phyloP scores from a whole-genome alignment of 2,797 vertebrate genomes.

The Prionace glauca region DNA sequence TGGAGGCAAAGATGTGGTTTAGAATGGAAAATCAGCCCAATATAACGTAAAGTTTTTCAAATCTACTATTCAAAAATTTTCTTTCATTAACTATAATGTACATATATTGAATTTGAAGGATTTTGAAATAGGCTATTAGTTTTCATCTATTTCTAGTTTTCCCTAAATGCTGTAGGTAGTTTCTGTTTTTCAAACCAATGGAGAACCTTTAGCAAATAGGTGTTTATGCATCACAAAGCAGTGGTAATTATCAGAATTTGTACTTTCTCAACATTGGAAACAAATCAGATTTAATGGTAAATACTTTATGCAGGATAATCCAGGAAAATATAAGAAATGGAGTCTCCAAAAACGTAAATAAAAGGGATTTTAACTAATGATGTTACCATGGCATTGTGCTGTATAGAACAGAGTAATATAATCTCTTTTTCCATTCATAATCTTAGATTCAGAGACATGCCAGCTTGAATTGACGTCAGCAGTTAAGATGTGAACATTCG shows the following conservation, averaged over 20 bases:
- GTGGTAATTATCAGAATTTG: neutral
- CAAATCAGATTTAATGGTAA: neutral
- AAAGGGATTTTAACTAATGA: neutral
- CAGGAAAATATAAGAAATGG: neutral
- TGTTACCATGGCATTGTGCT: neutral
- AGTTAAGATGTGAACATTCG: constrained; percentile 43
- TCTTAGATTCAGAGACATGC: constrained; percentile 43
- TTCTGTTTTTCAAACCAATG: neutral
- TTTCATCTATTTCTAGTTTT: neutral
- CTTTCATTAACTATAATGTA: too few relatives aligned
- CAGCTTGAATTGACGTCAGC: constrained; percentile 37
- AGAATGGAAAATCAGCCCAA: neutral
- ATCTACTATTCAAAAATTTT: neutral
- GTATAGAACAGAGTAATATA: neutral
- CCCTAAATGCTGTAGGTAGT: neutral
- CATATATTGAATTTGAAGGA: neutral
- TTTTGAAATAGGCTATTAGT: neutral
- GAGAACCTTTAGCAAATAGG: neutral
- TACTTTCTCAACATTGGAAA: neutral
- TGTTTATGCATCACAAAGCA: neutral
- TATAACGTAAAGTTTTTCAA: neutral
- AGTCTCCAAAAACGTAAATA: neutral
- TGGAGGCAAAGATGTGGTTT: neutral
- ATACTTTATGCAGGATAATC: neutral
- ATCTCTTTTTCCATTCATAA: neutral